Conservation (phyloP, 2,888 invertebrate genomes). For the Metallyticus violacea region DNA sequence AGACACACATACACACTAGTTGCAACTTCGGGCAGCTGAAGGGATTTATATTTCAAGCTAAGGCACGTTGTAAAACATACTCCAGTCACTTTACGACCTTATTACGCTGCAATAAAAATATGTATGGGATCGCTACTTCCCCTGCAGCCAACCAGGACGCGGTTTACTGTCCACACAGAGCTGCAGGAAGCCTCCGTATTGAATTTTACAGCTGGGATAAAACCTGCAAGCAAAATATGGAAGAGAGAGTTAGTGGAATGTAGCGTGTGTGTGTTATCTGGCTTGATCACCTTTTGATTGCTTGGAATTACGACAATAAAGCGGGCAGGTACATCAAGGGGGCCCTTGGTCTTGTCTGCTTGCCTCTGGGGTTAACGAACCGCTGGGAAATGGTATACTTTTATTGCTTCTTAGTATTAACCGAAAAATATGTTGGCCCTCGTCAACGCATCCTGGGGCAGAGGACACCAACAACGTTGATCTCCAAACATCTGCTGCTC, state of each 20-base stretch:
- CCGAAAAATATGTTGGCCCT: neutral
- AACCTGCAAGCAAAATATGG: neutral
- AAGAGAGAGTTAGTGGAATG: too few species aligned
- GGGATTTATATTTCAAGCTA: slow-evolving; percentile 6
- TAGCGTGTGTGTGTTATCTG: too few species aligned
- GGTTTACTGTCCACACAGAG: neutral
- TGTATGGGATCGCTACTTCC: neutral
- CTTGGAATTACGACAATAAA: neutral
- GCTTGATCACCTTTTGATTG: neutral
- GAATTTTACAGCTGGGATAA: neutral
- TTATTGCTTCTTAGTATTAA: neutral
- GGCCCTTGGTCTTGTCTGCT: neutral
- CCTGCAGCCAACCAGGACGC: neutral
- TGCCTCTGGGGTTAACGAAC: neutral
- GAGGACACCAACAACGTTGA: too few species aligned
- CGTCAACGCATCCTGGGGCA: too few species aligned
- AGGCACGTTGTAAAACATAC: slow-evolving; percentile 12
- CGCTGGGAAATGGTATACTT: neutral
- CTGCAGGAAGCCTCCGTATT: neutral
- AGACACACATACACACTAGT: neutral
- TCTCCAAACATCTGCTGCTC: too few species aligned
- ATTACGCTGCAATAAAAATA: slow-evolving; percentile 30
- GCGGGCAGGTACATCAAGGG: neutral
- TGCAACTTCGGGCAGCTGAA: too few species aligned
- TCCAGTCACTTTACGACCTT: slow-evolving; percentile 26